Base-by-base conservation (phyloP, 2,888 invertebrate genomes). In the Liodrosophila aerea region DNA sequence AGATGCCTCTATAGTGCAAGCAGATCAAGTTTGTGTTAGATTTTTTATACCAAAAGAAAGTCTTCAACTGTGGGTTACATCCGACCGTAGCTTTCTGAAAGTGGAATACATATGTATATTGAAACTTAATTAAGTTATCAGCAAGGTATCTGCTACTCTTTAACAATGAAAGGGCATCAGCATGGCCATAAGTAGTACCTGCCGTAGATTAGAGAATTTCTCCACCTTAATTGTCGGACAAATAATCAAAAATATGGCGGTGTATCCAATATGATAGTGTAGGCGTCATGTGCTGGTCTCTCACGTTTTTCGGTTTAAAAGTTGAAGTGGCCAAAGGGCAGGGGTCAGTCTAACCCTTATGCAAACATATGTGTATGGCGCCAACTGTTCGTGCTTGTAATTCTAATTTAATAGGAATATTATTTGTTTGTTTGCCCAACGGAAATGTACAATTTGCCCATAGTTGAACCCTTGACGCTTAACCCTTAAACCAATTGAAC, bases 361-460 rank as follows among this genome's bases (percentile, higher is more conserved):
- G 27, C 4, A 31, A 37, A 44, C n/a, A n/a, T n/a, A n/a, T n/a
- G n/a, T n/a, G n/a, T n/a, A n/a, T n/a, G 56, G 63, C 56, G 59
- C 72, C 76, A 78, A 65, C 73, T 66, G 69, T 82, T 76, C 64
- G 70, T 69, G 76, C 66, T 65, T 71, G 62, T 80, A 75, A 76
- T 83, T 83, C 75, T 76, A 75, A 76, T 83, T 80, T 80, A 80
- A 74, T 76, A 59, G 76, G 68, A 80, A 66, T 63, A 72, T 63
- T 68, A 62, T 78, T 72, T 72, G 66, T 77, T 75, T 81, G 60
- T 81, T 70, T 68, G 57, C 43, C 33, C 31, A 60, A 57, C 71
- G 72, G 69, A 78, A 76, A 47, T 64, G 36, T 43, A 64, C 78
- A 73, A 73, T 73, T 77, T 78, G 53, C 54, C 43, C 53, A 41